Evolutionary conservation across 1,140 invertebrate species (phyloP), one percentile per base, ranked within the genome.

Genomic region (Apis mellifera): DNA sequence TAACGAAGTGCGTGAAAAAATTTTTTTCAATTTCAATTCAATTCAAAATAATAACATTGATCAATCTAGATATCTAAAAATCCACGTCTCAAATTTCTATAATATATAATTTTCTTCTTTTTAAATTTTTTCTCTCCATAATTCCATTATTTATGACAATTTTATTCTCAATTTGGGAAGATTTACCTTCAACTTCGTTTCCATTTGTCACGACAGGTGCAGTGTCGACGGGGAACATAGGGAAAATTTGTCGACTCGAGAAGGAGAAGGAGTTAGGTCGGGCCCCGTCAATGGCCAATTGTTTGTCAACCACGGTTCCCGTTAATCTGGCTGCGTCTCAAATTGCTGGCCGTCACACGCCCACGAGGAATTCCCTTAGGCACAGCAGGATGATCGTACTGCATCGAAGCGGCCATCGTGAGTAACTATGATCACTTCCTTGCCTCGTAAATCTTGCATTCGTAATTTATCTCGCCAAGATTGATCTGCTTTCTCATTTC

Each of bases 361-460:
- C 96, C 62, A 96, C 96, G n/a, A 94, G 96, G 83, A 96, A 96
- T 90, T 96, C 96, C 86, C 92, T 96, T 74, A 93, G 96, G 78
- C 96, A 97, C 89, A 96, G 96, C 89, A 93, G 96, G 60, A 96
- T 96, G 96, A 95, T 96, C 78, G 96, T 96, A 12, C 95, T 96
- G 93, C 94, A 94, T 86, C 94, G 95, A 78, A 93, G 91, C 74
- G 94, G 95, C 77, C 94, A 95, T 90, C 93, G 95, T 95, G 90
- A 92, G 93, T 93, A 69, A n/a, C n/a, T 26, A 60, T 68, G 66
- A 68, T n/a, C 26, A 42, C 64, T 80, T 81, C 60, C 11, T 84
- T 79, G 15, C 5, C 19, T 48, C 52, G 42, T 48, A 23, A 71
- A 65, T 81, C 23, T 84, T 54, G 50, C 13, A 23, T 59, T 48